phyloP scores from a whole-genome alignment of 2,888 invertebrate genomes.

The Dorcus hopei region DNA sequence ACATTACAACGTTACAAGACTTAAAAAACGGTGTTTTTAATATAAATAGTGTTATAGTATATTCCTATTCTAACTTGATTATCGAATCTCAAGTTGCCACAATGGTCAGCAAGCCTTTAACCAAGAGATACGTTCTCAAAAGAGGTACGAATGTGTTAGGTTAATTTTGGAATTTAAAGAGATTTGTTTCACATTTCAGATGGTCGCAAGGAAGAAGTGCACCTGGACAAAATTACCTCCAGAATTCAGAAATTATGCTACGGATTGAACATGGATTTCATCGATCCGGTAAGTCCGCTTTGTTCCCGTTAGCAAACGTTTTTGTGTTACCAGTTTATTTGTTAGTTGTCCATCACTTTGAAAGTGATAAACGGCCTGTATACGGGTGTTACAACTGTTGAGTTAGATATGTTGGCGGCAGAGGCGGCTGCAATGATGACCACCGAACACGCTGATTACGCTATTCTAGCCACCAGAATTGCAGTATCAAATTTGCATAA shows the following conservation, averaged over 20 bases:
- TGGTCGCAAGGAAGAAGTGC: conserved; percentile 87
- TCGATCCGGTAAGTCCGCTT: conserved; percentile 80
- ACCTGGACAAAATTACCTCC: conserved; percentile 97
- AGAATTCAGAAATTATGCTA: conserved; percentile 94
- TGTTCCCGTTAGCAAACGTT: background rate
- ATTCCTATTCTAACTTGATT: no score
- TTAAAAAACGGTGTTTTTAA: no score
- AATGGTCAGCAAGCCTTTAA: conserved; percentile 51
- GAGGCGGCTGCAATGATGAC: conserved; percentile 98
- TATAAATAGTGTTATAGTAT: no score
- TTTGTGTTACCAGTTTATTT: conserved; percentile 9
- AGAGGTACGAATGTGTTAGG: conserved; percentile 42
- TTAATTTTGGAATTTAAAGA: no score
- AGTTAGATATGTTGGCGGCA: conserved; percentile 95
- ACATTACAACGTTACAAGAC: no score
- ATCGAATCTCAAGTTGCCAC: conserved; percentile 16
- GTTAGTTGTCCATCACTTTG: conserved; percentile 74
- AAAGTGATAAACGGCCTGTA: conserved; percentile 95
- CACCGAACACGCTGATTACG: conserved; percentile 96
- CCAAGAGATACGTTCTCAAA: conserved; percentile 53
- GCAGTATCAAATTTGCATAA: conserved; percentile 98
- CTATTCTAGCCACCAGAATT: conserved; percentile 81
- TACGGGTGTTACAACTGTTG: conserved; percentile 93
- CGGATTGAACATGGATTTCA: conserved; percentile 91
- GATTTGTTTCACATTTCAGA: conserved; percentile 52